Percentiles rank a stretch among this genome's conserved stretches.
These are phyloP conservation scores for Spisula solida DNA, from an alignment of 2,888 invertebrate species.

Conservation along the genomic window DNA sequence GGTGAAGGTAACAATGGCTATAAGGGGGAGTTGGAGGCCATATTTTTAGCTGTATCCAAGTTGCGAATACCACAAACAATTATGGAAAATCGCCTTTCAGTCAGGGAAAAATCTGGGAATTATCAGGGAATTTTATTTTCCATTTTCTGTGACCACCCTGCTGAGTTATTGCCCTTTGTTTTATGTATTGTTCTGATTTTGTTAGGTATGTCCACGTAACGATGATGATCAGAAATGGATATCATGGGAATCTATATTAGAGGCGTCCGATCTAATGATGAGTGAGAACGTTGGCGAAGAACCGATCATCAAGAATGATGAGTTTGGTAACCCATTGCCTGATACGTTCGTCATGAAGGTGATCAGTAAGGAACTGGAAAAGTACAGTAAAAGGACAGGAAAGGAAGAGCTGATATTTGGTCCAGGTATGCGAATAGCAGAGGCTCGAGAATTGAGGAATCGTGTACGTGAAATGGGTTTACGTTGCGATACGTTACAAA, in stretches of 20 bases:
- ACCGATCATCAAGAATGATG: conserved; percentile 45
- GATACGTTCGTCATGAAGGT: conserved; percentile 47
- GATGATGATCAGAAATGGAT: conserved; percentile 77
- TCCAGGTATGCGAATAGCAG: conserved; percentile 72
- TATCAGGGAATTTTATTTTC: too few relatives aligned
- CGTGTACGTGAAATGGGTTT: conserved; percentile 60
- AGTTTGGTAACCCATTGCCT: conserved; percentile 51
- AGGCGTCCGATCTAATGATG: conserved; percentile 63
- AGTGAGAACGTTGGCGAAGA: conserved; percentile 51
- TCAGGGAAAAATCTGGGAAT: too few relatives aligned
- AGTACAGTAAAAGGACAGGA: conserved; percentile 66
- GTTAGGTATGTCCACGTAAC: conserved; percentile 35
- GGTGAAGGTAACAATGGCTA: too few relatives aligned
- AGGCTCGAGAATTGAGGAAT: conserved; percentile 66
- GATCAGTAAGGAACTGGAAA: conserved; percentile 62
- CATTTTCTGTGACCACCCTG: too few relatives aligned
- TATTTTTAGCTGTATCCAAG: too few relatives aligned
- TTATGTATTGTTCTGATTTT: background rate
- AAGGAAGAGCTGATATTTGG: conserved; percentile 76
- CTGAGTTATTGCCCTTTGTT: too few relatives aligned
- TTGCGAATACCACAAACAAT: too few relatives aligned
- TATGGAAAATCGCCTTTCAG: too few relatives aligned
- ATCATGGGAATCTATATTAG: conserved; percentile 68
- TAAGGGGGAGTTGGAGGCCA: too few relatives aligned
- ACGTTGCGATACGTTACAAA: conserved; percentile 68